These are phyloP conservation scores for Centropristis striata DNA, from an alignment of 2,113 vertebrate genomes.

Conservation along the genomic window DNA sequence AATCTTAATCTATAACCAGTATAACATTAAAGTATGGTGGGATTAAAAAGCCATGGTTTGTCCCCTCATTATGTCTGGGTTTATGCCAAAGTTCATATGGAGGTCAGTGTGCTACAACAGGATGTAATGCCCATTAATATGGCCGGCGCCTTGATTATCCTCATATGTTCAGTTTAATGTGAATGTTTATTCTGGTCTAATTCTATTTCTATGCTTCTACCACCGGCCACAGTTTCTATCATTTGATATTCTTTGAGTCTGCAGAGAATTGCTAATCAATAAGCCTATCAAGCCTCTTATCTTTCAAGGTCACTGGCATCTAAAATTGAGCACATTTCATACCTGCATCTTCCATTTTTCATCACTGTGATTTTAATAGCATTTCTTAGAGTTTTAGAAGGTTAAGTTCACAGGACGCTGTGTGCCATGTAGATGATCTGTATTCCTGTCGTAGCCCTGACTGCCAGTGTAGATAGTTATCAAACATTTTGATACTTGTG, in stretches of 20 bases:
- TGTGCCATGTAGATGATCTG: slow-evolving; percentile 15
- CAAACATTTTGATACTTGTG: slow-evolving; percentile 48
- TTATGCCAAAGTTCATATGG: no score
- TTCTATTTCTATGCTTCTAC: not conserved
- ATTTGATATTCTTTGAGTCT: slow-evolving; percentile 34
- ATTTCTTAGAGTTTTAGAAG: slow-evolving; percentile 23
- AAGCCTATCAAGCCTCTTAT: slow-evolving; percentile 55
- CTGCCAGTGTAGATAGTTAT: slow-evolving; percentile 35
- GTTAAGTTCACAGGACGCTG: slow-evolving; percentile 23
- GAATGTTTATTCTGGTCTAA: no score
- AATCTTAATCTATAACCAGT: no score
- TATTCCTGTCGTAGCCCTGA: slow-evolving; percentile 27
- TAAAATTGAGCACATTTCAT: slow-evolving; percentile 39
- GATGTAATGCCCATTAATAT: no score
- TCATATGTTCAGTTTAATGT: no score
- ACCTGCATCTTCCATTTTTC: slow-evolving; percentile 14
- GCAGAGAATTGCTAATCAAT: slow-evolving; percentile 60
- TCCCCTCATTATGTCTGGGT: no score
- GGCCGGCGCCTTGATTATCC: no score
- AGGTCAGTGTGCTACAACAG: no score
- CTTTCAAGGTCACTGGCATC: slow-evolving; percentile 54
- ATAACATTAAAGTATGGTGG: no score
- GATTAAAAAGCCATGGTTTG: no score
- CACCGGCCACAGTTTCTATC: not conserved
- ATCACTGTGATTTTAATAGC: slow-evolving; percentile 35